Percentiles rank a stretch among this genome's conserved stretches.
Evolutionary conservation across 2,888 invertebrate genomes (phyloP).

Genomic region (Phania funesta): DNA sequence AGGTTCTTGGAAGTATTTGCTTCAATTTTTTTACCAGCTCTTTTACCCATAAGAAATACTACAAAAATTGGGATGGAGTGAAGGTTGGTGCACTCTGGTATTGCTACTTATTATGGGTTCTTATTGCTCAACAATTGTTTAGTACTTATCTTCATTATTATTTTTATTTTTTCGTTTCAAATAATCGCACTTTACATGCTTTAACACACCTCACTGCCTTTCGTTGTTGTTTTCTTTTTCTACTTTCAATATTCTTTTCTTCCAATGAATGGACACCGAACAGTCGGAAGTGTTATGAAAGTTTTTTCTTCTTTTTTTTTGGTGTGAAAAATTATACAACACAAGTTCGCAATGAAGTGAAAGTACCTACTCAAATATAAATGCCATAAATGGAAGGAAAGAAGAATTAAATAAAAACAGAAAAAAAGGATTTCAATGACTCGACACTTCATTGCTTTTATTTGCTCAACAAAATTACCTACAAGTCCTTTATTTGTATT

Average conservation of each 20-base stretch:
- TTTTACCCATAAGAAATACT: too few relatives aligned
- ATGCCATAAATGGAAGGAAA: conserved; percentile 28
- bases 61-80: too few relatives aligned
- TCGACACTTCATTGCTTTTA: conserved; percentile 60
- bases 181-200: conserved; percentile 58
- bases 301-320: too few relatives aligned
- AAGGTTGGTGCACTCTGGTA: too few relatives aligned
- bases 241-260: neutral
- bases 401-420: neutral
- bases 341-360: conserved; percentile 21
- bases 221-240: neutral
- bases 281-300: conserved; percentile 36
- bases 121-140: conserved; percentile 51
- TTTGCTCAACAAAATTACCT: conserved; percentile 57
- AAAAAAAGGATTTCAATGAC: conserved; percentile 54
- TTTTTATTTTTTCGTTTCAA: conserved; percentile 31
- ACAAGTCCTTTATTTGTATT: conserved; percentile 25
- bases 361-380: conserved; percentile 11
- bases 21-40: too few relatives aligned
- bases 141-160: conserved; percentile 4
- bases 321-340: conserved; percentile 13
- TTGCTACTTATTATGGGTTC: too few relatives aligned
- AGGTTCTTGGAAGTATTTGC: too few relatives aligned
- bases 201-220: conserved; percentile 56
- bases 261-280: conserved; percentile 44